Evolutionary conservation across 1,140 invertebrate genomes (phyloP).

Genomic region (Drosophila nannoptera): DNA sequence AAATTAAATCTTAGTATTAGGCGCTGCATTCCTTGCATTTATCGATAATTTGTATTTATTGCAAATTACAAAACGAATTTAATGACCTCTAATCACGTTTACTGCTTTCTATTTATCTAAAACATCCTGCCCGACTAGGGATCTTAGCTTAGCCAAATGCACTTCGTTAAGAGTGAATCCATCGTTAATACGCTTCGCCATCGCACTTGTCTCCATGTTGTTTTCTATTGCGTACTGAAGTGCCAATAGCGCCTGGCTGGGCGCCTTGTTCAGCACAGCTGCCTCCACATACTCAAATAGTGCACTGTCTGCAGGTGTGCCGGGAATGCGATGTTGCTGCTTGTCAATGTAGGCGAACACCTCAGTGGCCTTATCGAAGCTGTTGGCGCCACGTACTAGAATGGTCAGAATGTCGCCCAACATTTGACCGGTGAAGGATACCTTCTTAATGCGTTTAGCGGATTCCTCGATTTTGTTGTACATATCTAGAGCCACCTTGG

Average conservation of each 20-base stretch:
- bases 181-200: constrained; percentile 79
- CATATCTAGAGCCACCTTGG: constrained; percentile 81
- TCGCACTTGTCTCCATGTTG: constrained; percentile 79
- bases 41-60: constrained; percentile 33
- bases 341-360: constrained; percentile 81
- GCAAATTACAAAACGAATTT: constrained; percentile 35
- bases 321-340: constrained; percentile 80
- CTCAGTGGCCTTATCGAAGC: constrained; percentile 80
- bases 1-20: constrained; percentile 19
- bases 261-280: constrained; percentile 80
- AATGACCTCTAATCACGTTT: constrained; percentile 7
- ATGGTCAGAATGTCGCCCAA: constrained; percentile 81
- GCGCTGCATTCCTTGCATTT: constrained; percentile 37
- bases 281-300: constrained; percentile 80
- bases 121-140: constrained; percentile 79
- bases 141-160: constrained; percentile 79
- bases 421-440: constrained; percentile 82
- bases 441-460: constrained; percentile 59
- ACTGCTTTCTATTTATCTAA: constrained; percentile 48
- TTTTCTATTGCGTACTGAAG: constrained; percentile 81
- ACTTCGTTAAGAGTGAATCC: constrained; percentile 80
- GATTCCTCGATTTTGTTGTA: constrained; percentile 80
- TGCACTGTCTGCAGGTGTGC: constrained; percentile 80
- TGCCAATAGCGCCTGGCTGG: constrained; percentile 79
- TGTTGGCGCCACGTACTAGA: constrained; percentile 79